Evolutionary conservation across 2,888 invertebrate species (phyloP).

Genomic region (Drosophila eohydei): DNA sequence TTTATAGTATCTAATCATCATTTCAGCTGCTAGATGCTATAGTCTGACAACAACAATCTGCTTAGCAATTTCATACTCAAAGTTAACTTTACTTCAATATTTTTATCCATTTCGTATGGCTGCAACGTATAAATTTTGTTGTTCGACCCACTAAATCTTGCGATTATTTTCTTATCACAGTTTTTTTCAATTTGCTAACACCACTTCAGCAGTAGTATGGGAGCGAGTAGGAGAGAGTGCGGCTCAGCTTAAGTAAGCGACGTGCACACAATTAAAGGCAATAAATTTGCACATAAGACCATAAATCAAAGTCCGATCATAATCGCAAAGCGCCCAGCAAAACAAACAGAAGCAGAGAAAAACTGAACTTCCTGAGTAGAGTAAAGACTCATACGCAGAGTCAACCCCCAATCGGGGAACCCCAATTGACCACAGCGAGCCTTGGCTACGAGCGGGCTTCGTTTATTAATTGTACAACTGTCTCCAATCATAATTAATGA

Average conservation of each 20-base stretch:
- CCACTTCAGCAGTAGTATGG: not conserved
- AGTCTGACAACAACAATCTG: not conserved
- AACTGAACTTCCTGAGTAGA: not conserved
- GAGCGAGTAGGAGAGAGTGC: not conserved
- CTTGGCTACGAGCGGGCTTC: constrained; percentile 42
- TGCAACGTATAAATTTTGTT: not conserved
- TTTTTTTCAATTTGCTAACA: constrained; percentile 53
- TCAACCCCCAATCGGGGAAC: constrained; percentile 28
- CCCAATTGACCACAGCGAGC: constrained; percentile 47
- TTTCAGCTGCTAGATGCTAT: too few species aligned
- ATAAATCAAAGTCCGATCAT: constrained; percentile 80
- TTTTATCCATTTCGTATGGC: not conserved
- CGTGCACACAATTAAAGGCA: constrained; percentile 69
- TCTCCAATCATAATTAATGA: constrained; percentile 83
- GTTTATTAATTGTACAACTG: constrained; percentile 80
- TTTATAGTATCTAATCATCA: too few species aligned
- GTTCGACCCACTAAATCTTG: not conserved
- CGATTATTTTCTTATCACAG: constrained; percentile 17
- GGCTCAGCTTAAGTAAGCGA: constrained; percentile 7
- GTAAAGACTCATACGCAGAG: not conserved
- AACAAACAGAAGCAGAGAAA: constrained; percentile 46
- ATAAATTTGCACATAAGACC: constrained; percentile 68
- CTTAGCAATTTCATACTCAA: not conserved
- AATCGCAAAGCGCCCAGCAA: constrained; percentile 56
- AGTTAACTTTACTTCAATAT: not conserved